phyloP scores from a whole-genome alignment of 2,797 vertebrate genomes.

The Gadopsis bispinosus region DNA sequence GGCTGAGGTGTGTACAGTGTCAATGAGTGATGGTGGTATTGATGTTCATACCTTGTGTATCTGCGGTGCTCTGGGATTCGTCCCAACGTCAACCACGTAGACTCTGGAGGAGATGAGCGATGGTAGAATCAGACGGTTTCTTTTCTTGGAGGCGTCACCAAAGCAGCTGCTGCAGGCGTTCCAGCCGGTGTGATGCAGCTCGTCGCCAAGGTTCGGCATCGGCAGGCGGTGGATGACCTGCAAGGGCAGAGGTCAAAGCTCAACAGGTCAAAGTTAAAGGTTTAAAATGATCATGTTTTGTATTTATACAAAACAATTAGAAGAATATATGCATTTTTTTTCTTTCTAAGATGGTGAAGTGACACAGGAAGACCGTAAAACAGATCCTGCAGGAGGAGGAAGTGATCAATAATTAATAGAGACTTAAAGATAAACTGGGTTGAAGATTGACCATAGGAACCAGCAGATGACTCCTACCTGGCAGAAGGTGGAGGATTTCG shows the following conservation, averaged over 20 bases:
- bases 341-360: neutral
- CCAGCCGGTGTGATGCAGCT: conserved; percentile 95
- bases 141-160: conserved; percentile 85
- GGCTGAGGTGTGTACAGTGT: neutral
- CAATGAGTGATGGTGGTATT: no score
- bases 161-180: conserved; percentile 96
- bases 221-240: conserved; percentile 94
- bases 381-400: neutral
- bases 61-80: conserved; percentile 80
- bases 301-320: neutral
- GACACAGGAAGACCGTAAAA: neutral
- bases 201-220: conserved; percentile 91
- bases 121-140: conserved; percentile 90
- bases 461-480: conserved; percentile 80
- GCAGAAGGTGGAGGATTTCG: conserved; percentile 86
- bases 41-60: conserved; percentile 87
- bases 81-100: conserved; percentile 91
- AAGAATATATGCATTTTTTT: neutral
- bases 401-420: neutral
- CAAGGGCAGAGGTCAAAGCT: conserved; percentile 14
- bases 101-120: conserved; percentile 91
- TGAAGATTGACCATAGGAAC: neutral
- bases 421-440: neutral
- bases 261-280: neutral
- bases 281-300: no score